Conservation (phyloP, 2,888 invertebrate species). For the Siphlonurus alternatus region DNA sequence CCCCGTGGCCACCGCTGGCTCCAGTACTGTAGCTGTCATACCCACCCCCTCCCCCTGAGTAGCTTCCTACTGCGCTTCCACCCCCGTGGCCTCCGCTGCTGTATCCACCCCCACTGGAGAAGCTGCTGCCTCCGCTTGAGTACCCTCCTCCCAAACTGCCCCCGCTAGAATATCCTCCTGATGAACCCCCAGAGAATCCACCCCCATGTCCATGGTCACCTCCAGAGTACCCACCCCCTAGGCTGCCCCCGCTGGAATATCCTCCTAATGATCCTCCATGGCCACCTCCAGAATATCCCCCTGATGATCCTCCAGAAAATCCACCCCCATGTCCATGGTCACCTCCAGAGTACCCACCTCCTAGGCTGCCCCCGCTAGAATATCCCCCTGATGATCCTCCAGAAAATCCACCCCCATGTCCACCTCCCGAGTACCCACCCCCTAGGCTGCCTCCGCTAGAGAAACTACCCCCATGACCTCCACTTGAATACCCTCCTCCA, state of each 20-base stretch:
- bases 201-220: not conserved
- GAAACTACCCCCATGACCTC: not conserved
- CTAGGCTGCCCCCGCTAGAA: not conserved
- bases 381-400: not conserved
- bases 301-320: not conserved
- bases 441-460: not conserved
- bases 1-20: slow-evolving; percentile 18
- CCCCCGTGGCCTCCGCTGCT: not conserved
- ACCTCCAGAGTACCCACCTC: not conserved
- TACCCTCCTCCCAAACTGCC: not conserved
- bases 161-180: not conserved
- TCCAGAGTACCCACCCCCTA: not conserved
- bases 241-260: not conserved
- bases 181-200: not conserved
- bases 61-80: not conserved
- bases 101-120: slow-evolving; percentile 1
- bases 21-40: not conserved
- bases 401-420: not conserved
- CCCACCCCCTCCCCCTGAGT: not conserved
- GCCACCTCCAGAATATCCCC: not conserved
- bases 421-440: not conserved
- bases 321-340: slow-evolving; percentile 11
- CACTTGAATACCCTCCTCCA: not conserved
- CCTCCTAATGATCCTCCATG: not conserved
- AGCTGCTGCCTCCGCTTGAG: slow-evolving; percentile 18